Percentiles rank a stretch among this genome's conserved stretches.
Conservation (phyloP, 1,140 invertebrate genomes). For the Magallana ariakensis region DNA sequence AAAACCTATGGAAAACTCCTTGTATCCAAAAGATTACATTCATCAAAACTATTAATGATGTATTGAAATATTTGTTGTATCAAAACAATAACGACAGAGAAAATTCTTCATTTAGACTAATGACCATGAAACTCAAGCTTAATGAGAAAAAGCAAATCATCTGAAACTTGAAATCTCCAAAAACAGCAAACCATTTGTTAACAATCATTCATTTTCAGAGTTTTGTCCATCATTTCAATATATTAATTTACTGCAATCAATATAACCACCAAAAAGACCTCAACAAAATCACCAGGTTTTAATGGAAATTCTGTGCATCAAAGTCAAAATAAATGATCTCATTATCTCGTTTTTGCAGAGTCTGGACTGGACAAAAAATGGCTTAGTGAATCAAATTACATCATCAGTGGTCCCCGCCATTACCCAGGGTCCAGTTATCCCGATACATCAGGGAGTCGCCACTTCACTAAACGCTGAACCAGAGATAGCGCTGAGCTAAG, state of each 20-base stretch:
- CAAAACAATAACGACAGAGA: too few species aligned
- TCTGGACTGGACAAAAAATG: slow-evolving; percentile 7
- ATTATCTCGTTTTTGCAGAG: slow-evolving; percentile 20
- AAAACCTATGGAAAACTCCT: too few species aligned
- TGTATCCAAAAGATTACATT: too few species aligned
- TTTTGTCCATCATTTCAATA: not conserved
- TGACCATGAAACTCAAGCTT: too few species aligned
- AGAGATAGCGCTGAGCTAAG: not conserved
- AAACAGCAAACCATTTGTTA: not conserved
- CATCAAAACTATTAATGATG: too few species aligned
- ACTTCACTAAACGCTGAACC: slow-evolving; percentile 2
- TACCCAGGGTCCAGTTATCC: not conserved
- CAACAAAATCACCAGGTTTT: not conserved
- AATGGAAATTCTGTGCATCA: slow-evolving; percentile 15
- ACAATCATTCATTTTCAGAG: not conserved
- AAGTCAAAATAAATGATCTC: slow-evolving; percentile 23
- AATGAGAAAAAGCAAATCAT: too few species aligned
- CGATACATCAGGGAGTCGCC: not conserved
- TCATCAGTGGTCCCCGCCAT: not conserved
- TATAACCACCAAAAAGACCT: not conserved
- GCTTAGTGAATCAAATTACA: slow-evolving; percentile 8
- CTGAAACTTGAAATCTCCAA: slow-evolving; percentile 10
- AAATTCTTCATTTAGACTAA: too few species aligned
- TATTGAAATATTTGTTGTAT: too few species aligned
- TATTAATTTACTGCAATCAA: slow-evolving; percentile 11